Percentiles rank a stretch among this genome's conserved stretches.
phyloP scores from a whole-genome alignment of 2,888 invertebrate species.

The Noctua janthina region DNA sequence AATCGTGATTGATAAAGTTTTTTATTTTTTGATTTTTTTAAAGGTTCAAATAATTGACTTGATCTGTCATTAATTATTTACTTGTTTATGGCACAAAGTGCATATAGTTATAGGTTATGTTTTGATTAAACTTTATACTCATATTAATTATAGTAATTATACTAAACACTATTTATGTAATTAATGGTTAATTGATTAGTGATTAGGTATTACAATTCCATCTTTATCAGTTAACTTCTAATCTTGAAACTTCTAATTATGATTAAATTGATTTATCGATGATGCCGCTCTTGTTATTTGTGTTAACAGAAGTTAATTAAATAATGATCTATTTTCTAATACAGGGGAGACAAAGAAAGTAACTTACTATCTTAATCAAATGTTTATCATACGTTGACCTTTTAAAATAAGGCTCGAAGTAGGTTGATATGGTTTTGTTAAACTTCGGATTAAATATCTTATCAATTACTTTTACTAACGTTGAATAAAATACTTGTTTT shows the following conservation, averaged over 20 bases:
- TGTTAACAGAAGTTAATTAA: not conserved
- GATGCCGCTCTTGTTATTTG: not conserved
- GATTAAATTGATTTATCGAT: conserved; percentile 28
- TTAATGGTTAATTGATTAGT: not conserved
- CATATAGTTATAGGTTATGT: not conserved
- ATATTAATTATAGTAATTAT: not conserved
- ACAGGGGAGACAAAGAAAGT: conserved; percentile 1
- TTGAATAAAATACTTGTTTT: not conserved
- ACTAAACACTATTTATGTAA: conserved; percentile 8
- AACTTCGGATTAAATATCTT: not conserved
- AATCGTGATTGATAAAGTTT: not conserved
- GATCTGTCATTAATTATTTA: not conserved
- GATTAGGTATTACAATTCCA: not conserved
- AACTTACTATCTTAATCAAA: not conserved
- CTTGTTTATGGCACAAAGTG: not conserved
- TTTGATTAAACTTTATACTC: not conserved
- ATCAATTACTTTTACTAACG: not conserved
- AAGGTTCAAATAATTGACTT: not conserved
- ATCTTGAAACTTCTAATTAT: conserved; percentile 19
- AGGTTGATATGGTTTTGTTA: not conserved
- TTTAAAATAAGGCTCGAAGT: not conserved
- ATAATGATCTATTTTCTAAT: not conserved
- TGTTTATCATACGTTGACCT: conserved; percentile 19
- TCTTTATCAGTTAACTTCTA: conserved; percentile 19
- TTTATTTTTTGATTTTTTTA: not conserved